Conservation (phyloP, 1,140 invertebrate genomes). For the Drosophila mauritiana region DNA sequence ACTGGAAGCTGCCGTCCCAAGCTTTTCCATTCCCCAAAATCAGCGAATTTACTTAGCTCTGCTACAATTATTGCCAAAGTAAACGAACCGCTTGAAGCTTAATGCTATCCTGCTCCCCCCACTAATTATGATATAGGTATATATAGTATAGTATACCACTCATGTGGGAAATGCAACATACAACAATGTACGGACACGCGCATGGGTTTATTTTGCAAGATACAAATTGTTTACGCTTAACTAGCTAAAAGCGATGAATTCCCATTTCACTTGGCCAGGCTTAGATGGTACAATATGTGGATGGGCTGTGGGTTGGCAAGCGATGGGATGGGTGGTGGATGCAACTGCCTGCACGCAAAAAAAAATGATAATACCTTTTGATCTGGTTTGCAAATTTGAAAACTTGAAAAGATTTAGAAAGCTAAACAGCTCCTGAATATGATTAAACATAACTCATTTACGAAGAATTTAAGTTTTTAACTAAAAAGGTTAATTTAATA, state of each 20-base stretch:
- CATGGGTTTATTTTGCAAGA: conserved; percentile 70
- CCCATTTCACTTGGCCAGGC: conserved; percentile 21
- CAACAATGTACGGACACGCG: conserved; percentile 51
- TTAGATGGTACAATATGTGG: conserved; percentile 41
- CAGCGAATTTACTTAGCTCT: conserved; percentile 47
- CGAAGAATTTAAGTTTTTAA: too few species aligned
- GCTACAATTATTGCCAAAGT: conserved; percentile 49
- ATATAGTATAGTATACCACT: neutral
- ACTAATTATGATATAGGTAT: conserved; percentile 44
- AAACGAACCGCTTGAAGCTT: conserved; percentile 48
- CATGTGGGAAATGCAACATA: conserved; percentile 53
- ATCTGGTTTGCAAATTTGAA: too few species aligned
- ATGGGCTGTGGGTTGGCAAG: conserved; percentile 13
- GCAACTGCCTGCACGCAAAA: conserved; percentile 11
- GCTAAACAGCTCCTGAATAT: too few species aligned
- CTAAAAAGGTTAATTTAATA: too few species aligned
- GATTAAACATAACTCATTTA: too few species aligned
- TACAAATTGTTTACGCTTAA: conserved; percentile 66
- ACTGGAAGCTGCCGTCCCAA: conserved; percentile 48
- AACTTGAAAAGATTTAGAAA: too few species aligned
- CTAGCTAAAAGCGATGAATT: conserved; percentile 49
- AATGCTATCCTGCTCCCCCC: conserved; percentile 8
- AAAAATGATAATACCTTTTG: neutral
- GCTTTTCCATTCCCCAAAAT: conserved; percentile 44
- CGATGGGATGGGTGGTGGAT: conserved; percentile 32